Base-by-base conservation (phyloP, 1,140 invertebrate species). In the Saccostrea glomerata region DNA sequence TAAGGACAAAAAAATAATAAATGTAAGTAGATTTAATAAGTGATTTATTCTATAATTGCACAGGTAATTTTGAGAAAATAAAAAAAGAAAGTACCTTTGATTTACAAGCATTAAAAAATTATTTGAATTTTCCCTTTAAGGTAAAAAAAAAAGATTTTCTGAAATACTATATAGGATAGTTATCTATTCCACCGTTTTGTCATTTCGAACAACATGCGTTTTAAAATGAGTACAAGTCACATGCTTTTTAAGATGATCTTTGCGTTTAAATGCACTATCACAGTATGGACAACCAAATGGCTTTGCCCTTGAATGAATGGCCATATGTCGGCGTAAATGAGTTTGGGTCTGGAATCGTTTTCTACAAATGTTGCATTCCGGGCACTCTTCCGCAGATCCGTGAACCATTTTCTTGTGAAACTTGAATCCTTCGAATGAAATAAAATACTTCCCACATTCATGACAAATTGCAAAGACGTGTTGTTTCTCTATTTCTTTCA, bases 171-270 rank as follows among this genome's bases (percentile, higher is more conserved):
- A n/a, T n/a, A n/a, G n/a, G n/a, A n/a, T n/a, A 60, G 20, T 58
- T 12, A 60, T 4, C 20, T 17, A 63, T 2, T 60, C 5, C 17
- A 63, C 15, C 58, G 17, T 17, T 63, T 20, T 7, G n/a, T 63
- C 17, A 63, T 63, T 63, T 63, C 15, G 15, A 6, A 7, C 20
- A 5, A 60, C 58, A 63, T 20, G 15, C 5, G 20, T 85, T 40
- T 63, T 60, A 13, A 36, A 47, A 36, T 85, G 84, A 36, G 66
- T 63, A 58, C 60, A 47, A 40, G 30, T 60, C 82, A 70, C 47
- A 55, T 87, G 86, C 20, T 83, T 83, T 84, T 83, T 56, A 12
- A 87, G 86, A 54, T 83, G 56, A 47, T 87, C 58, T 36, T 87
- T 87, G 23, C 82, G 77, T 66, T 87, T 87, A 40, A 70, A 87